A percentile compares a stretch with the other conserved stretches of the same genome.
Conservation (phyloP, 2,797 vertebrate genomes). For the Arremon brunneinucha region DNA sequence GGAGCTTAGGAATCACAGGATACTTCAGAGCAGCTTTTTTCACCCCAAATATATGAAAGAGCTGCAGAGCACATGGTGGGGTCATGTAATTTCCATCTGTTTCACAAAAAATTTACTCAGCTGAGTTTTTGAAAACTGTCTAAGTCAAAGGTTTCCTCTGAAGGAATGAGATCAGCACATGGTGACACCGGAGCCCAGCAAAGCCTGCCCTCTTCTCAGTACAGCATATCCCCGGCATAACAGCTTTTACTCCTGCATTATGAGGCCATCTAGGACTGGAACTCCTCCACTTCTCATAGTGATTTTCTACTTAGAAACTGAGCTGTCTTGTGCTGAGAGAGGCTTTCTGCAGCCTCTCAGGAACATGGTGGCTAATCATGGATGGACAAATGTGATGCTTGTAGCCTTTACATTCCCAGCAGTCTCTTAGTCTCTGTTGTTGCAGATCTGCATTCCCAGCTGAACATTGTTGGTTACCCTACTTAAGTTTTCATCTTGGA, state of each 20-base stretch:
- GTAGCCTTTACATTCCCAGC: not conserved
- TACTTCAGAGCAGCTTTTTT: not conserved
- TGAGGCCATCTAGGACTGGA: not conserved
- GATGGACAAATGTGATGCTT: not conserved
- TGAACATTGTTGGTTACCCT: conserved; percentile 1
- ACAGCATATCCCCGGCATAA: fast-evolving
- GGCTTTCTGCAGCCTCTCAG: not conserved
- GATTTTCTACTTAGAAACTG: not conserved
- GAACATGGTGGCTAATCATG: not conserved
- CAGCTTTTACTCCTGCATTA: not conserved
- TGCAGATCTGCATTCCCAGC: not conserved
- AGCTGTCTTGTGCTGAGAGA: not conserved
- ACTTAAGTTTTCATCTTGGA: not conserved
- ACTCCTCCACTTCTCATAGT: not conserved
- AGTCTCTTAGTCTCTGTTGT: not conserved
- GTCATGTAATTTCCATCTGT: not conserved
- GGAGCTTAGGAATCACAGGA: not conserved
- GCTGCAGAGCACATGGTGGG: not conserved
- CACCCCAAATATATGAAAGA: not conserved
- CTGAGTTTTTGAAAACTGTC: not conserved
- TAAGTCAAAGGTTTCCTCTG: not conserved
- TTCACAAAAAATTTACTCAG: not conserved
- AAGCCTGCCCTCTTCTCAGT: not conserved
- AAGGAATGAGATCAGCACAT: not conserved
- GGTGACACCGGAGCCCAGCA: not conserved